phyloP scores from a whole-genome alignment of 2,888 invertebrate species.

The Prenolepis imparis region DNA sequence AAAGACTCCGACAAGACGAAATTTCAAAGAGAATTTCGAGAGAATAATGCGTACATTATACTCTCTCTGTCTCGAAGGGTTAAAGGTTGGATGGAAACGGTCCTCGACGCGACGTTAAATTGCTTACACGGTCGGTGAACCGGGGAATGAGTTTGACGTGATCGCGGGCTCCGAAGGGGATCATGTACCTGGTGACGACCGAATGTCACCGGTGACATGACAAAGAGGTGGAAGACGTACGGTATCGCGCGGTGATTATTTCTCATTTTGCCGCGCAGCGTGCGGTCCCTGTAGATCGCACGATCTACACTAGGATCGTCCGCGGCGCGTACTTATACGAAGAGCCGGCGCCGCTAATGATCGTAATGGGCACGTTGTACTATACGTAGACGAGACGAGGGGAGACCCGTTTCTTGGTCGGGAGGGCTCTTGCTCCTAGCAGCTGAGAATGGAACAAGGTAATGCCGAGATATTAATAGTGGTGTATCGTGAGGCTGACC shows the following conservation, averaged over 20 bases:
- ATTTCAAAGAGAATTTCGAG: not conserved
- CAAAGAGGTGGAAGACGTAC: slow-evolving; percentile 36
- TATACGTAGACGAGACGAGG: slow-evolving; percentile 24
- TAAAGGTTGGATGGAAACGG: slow-evolving; percentile 5
- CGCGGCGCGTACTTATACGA: not conserved
- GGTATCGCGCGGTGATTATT: slow-evolving; percentile 47
- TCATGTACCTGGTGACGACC: slow-evolving; percentile 40
- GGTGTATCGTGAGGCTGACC: slow-evolving; percentile 41
- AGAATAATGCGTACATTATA: not conserved
- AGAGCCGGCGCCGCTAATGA: slow-evolving; percentile 70
- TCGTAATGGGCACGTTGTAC: slow-evolving; percentile 70
- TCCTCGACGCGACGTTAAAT: not conserved
- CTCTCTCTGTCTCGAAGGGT: not conserved
- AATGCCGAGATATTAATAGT: slow-evolving; percentile 78
- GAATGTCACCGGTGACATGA: slow-evolving; percentile 42
- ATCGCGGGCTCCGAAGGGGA: slow-evolving; percentile 9
- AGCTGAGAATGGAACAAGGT: slow-evolving; percentile 73
- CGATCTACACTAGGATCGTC: slow-evolving; percentile 25
- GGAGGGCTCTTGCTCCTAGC: slow-evolving; percentile 57
- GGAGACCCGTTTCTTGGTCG: slow-evolving; percentile 28
- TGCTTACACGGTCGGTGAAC: slow-evolving; percentile 27
- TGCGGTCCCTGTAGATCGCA: slow-evolving; percentile 51
- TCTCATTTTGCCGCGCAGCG: slow-evolving; percentile 51
- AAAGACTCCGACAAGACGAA: not conserved
- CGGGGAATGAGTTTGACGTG: slow-evolving; percentile 25